Base-by-base conservation (phyloP, 2,888 invertebrate species). In the Eupithecia abbreviata region DNA sequence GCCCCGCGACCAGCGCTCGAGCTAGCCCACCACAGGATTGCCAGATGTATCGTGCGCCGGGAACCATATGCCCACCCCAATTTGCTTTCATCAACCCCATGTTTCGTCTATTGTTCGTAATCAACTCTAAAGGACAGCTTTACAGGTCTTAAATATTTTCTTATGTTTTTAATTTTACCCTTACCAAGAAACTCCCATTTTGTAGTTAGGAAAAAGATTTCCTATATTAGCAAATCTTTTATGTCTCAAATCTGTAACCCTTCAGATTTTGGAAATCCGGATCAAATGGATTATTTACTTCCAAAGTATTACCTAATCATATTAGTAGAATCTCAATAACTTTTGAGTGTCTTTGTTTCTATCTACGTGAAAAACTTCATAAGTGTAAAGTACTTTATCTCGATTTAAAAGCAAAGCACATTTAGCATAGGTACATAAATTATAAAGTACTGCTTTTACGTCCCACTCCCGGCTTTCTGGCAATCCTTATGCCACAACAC, bases 11-110 rank as follows among this genome's bases (percentile, higher is more conserved):
- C 85, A 84, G 85, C 84, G 85, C 83, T 85, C 82, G 85, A 74
- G 90, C 92, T 91, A 87, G 86, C 85, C 88, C 89, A 89, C 86
- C 62, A 89, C 78, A 87, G 89, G 88, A 88, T 89, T 91, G 90
- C 90, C 91, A 90, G 87, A 89, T 86, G 72, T 67, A 80, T 81
- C 82, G 80, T 81, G 81, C 82, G 83, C 81, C 83, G 79, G 82
- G 82, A 80, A 82, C 75, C 41, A 67, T 62, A 51, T 42, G 15
- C 47, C 72, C 71, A 43, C 68, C 49, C 41, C 41, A 67, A 67
- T 62, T 62, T 62, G 62, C 10, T 62, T 62, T 30, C 18, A 18
- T 58, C n/a, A 3, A 18, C 58, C 58, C 58, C 58, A 18, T 18
- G 4, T 58, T 58, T n/a, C 58, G 58, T 30, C 30, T 18, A 58